phyloP scores from a whole-genome alignment of 1,140 invertebrate genomes.

The Phenacoccus solenopsis region DNA sequence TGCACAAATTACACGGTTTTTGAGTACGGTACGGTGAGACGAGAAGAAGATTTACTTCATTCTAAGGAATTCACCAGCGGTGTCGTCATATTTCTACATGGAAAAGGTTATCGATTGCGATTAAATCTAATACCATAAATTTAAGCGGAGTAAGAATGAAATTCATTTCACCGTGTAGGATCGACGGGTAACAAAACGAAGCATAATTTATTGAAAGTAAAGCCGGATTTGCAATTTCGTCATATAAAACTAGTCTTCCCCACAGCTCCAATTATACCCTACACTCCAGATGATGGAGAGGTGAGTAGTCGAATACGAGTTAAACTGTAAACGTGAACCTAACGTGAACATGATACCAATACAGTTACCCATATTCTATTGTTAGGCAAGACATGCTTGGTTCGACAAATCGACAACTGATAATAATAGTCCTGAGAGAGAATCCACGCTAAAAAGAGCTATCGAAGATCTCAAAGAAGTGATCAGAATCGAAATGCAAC shows the following conservation, averaged over 20 bases:
- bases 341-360: too few species aligned
- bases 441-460: conserved; percentile 43
- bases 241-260: conserved; percentile 58
- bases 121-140: too few species aligned
- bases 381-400: conserved; percentile 45
- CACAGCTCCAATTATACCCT: conserved; percentile 51
- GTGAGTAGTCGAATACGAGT: conserved; percentile 32
- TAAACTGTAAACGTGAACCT: not conserved
- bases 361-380: too few species aligned
- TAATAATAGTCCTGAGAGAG: conserved; percentile 43
- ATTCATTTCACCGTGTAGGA: conserved; percentile 37
- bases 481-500: conserved; percentile 46
- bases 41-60: not conserved
- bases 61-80: not conserved
- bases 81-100: not conserved
- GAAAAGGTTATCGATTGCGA: not conserved
- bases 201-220: conserved; percentile 47
- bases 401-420: conserved; percentile 48
- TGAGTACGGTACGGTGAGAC: not conserved
- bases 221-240: conserved; percentile 44
- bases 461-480: conserved; percentile 42
- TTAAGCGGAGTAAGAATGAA: too few species aligned
- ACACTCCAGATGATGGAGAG: conserved; percentile 45
- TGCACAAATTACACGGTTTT: not conserved
- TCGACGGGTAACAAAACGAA: conserved; percentile 45